These are phyloP conservation scores for Microctenopoma lineatum DNA, from an alignment of 2,797 vertebrate species.

Conservation along the genomic window DNA sequence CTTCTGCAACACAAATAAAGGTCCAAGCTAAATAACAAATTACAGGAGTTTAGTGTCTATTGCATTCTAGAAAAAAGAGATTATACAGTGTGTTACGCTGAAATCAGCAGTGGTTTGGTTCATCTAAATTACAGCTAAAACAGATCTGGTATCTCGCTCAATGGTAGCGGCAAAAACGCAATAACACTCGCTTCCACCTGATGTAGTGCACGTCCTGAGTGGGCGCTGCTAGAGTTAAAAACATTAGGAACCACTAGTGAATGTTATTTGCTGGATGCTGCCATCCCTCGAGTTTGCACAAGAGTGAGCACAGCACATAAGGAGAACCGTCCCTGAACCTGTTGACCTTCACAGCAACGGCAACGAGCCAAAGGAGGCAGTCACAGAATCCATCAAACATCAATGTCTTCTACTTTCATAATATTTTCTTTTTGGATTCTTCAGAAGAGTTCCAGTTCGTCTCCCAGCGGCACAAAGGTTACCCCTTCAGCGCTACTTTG, in stretches of 20 bases:
- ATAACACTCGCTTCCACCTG: no score
- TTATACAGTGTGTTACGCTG: no score
- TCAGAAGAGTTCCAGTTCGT: slow-evolving; percentile 85
- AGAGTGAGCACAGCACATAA: not conserved
- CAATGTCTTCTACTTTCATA: not conserved
- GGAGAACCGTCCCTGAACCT: not conserved
- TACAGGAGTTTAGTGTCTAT: no score
- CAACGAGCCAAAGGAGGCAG: not conserved
- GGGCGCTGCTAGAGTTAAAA: not conserved
- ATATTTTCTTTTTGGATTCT: slow-evolving; percentile 5
- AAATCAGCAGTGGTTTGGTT: no score
- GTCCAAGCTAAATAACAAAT: no score
- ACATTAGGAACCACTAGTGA: not conserved
- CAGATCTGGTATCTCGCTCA: no score
- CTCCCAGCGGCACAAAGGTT: slow-evolving; percentile 84
- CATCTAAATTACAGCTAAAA: no score
- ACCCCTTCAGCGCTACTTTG: slow-evolving; percentile 84
- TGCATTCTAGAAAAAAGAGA: no score
- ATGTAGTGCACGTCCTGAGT: no score
- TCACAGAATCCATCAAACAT: slow-evolving; percentile 5
- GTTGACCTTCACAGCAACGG: not conserved
- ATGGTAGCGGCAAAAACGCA: no score
- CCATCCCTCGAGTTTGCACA: not conserved
- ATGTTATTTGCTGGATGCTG: not conserved
- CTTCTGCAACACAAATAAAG: no score